Base-by-base conservation (phyloP, 2,888 invertebrate species). In the Cynaeus angustus region DNA sequence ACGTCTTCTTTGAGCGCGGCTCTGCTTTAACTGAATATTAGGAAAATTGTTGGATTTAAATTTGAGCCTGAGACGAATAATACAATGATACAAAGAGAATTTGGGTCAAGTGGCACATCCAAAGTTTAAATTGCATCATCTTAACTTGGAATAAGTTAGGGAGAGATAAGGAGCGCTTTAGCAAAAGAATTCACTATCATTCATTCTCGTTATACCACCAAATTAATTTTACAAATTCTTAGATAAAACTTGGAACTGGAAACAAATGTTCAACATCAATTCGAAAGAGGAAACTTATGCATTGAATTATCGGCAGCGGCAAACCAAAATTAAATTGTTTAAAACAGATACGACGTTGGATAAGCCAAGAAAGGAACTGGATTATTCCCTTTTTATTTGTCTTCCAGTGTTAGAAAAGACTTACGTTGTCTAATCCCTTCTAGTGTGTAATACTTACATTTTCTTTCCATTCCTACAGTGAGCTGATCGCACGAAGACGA, bases 81-180 rank as follows among this genome's bases (percentile, higher is more conserved):
- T 74, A 77, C 74, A 77, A 76, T 77, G 74, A 75, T 76, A 76
- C 77, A 75, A 77, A 76, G 74, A 68, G 74, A 75, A 80, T 80
- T 74, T 75, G 73, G 78, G 79, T 79, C 78, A 77, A 79, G 75
- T 77, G 74, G 74, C 75, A 75, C 77, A 78, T 79, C 75, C 72
- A 77, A 81, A 80, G 77, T 81, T 80, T 81, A 78, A 79, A 80
- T 81, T 78, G 79, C 80, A 72, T 77, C 79, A 77, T 78, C 78
- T 76, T 75, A 75, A 79, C 75, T 78, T 75, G 77, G 74, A 80
- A 78, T 78, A 79, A 80, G 76, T 80, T 78, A 75, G 70, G 75
- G 70, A 76, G 72, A 75, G 78, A 81, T 78, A 79, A 79, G 77
- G 28, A 69, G 62, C 66, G 72, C 66, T 74, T 75, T 72, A 74